Evolutionary conservation across 2,113 vertebrate genomes (phyloP).

Genomic region (Varanus komodoensis): DNA sequence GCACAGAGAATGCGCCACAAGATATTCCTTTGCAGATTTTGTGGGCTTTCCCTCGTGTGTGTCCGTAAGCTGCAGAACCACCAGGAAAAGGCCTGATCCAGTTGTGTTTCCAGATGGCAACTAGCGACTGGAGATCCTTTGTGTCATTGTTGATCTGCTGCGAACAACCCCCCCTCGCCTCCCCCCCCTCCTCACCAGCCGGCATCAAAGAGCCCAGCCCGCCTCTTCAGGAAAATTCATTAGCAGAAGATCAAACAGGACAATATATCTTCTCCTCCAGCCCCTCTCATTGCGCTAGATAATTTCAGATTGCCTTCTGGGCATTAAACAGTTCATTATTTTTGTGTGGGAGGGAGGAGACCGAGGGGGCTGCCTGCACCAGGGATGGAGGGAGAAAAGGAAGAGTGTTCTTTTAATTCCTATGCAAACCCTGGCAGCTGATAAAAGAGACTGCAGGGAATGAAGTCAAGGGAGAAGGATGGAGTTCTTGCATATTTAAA

Average conservation of each 20-base stretch:
- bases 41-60: background rate
- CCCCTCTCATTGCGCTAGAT: constrained; percentile 26
- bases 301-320: constrained; percentile 73
- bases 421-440: constrained; percentile 26
- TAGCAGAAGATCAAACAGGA: constrained; percentile 20
- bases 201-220: background rate
- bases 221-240: constrained; percentile 4
- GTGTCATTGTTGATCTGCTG: background rate
- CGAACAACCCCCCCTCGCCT: background rate
- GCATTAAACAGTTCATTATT: constrained; percentile 66
- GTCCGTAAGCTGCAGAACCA: background rate
- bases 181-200: background rate
- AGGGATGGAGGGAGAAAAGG: background rate
- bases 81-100: constrained; percentile 13
- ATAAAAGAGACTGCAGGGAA: constrained; percentile 3
- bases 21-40: background rate
- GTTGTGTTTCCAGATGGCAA: background rate
- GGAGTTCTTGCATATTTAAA: background rate
- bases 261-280: background rate
- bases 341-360: background rate
- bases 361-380: background rate
- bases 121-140: background rate
- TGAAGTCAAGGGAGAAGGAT: no score
- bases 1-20: background rate
- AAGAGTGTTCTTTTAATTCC: background rate